Conservation (phyloP, 2,113 vertebrate genomes). For the Taxidea taxus region DNA sequence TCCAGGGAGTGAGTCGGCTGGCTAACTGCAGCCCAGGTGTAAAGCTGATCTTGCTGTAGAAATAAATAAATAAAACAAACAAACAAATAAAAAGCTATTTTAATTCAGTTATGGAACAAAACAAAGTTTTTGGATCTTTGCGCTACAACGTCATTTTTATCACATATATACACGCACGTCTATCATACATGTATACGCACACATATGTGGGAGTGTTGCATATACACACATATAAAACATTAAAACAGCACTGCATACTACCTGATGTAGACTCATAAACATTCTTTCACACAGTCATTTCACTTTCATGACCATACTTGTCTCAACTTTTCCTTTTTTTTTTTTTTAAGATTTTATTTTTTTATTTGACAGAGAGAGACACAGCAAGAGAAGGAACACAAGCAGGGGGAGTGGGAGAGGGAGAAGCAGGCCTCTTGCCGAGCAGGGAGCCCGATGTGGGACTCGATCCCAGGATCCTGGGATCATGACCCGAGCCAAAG, state of each 20-base stretch:
- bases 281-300: not conserved
- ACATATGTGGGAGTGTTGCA: not conserved
- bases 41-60: constrained; percentile 93
- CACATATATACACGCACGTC: not conserved
- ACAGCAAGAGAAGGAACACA: no score
- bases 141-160: not conserved
- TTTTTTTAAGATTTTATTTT: no score
- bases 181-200: no score
- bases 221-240: not conserved
- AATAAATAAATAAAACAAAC: not conserved
- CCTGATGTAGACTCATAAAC: not conserved
- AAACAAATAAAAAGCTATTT: not conserved
- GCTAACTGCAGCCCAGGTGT: constrained; percentile 95
- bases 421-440: no score
- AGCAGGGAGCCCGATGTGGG: no score
- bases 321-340: not conserved
- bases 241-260: not conserved
- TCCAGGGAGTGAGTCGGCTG: constrained; percentile 92
- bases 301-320: not conserved
- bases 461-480: no score
- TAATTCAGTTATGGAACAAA: not conserved
- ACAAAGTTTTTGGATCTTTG: not conserved
- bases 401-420: no score
- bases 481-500: no score
- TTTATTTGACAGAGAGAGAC: no score